Percentiles rank a stretch among this genome's conserved stretches.
These are phyloP conservation scores for Parasteatoda lunata DNA, from an alignment of 2,888 invertebrate genomes.

Conservation along the genomic window DNA sequence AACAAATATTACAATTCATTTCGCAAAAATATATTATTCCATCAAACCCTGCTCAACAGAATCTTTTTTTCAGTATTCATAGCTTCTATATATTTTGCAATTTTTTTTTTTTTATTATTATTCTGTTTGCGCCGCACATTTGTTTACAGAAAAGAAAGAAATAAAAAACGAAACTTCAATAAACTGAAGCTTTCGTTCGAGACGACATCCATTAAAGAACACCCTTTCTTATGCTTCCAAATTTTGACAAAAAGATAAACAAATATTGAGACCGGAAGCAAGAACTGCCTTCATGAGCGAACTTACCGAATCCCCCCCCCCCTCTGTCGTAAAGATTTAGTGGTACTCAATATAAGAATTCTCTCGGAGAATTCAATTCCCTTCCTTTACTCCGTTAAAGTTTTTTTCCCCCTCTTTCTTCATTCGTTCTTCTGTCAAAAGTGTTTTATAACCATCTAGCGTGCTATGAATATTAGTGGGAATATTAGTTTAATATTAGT, in stretches of 20 bases:
- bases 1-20: too few species aligned
- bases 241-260: background rate
- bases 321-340: background rate
- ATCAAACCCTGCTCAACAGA: too few species aligned
- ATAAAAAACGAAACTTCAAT: background rate
- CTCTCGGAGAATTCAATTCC: background rate
- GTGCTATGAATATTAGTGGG: background rate
- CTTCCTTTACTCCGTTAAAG: too few species aligned
- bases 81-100: background rate
- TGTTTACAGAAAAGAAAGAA: background rate
- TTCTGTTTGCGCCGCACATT: background rate
- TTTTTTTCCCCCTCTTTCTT: too few species aligned
- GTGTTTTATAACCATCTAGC: background rate
- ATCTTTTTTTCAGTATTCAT: background rate
- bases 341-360: background rate
- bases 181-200: background rate
- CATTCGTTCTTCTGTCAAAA: too few species aligned
- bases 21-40: too few species aligned
- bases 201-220: slow-evolving; percentile 1
- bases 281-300: background rate
- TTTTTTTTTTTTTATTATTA: background rate
- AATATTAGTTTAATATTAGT: too few species aligned
- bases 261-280: background rate
- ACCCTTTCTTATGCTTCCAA: background rate
- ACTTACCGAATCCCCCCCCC: background rate